A percentile compares a stretch with the other conserved stretches of the same genome.
phyloP scores from a whole-genome alignment of 2,888 invertebrate species.

The Drosophila anceps region DNA sequence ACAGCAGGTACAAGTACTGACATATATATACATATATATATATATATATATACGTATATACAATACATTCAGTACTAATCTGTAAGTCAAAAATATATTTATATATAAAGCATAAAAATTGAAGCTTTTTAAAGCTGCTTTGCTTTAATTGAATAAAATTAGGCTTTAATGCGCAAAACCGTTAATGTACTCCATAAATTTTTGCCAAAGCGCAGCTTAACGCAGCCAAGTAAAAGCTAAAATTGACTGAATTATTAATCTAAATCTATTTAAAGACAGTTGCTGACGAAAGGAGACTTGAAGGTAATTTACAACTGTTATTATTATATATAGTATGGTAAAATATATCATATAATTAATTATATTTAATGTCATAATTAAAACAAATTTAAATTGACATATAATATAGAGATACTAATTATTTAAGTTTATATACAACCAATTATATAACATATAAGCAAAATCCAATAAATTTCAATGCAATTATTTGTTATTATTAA shows the following conservation, averaged over 20 bases:
- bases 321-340: no score
- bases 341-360: no score
- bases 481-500: no score
- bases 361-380: no score
- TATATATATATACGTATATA: not conserved
- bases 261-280: no score
- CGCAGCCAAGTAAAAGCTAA: not conserved
- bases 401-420: no score
- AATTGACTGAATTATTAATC: not conserved
- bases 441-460: no score
- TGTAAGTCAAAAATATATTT: not conserved
- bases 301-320: no score
- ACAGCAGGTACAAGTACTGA: not conserved
- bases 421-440: no score
- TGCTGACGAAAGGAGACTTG: no score
- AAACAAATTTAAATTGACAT: no score
- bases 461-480: no score
- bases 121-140: not conserved
- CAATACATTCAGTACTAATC: not conserved
- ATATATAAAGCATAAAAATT: not conserved
- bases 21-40: not conserved
- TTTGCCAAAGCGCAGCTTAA: not conserved
- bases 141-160: not conserved
- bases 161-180: not conserved
- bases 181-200: slow-evolving; percentile 1